Evolutionary conservation across 2,113 vertebrate species (phyloP), one percentile per base, ranked within the genome.

Genomic region (Zosterops borbonicus): DNA sequence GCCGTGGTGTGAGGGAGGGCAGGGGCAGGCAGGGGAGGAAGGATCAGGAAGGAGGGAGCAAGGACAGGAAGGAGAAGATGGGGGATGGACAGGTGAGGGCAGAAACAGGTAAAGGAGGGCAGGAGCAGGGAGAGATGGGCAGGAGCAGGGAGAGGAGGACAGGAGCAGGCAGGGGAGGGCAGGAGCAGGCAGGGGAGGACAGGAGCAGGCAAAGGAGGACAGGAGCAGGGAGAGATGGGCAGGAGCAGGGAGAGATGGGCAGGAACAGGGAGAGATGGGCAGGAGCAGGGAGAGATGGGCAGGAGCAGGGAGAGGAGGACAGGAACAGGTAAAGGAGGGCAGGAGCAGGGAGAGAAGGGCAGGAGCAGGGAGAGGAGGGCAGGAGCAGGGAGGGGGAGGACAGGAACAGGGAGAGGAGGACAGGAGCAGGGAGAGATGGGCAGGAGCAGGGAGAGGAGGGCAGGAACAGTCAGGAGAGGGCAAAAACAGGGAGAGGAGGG

Each of bases 401-500:
- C 14, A 70, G 68, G 46, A 14, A 2, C 22, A 41, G 64, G 42
- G 6, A 35, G 42, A 15, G 12, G 3, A 1, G 4, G 16, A 7
- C 24, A 55, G 25, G 33, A 35, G 2, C 3, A 7, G 44, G 25
- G 9, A 6, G 42, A 6, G 10, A 21, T 3, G 19, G 46, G 2
- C 21, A 47, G 46, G 42, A 17, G 3, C 25, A 5, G 2, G 39
- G 17, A 50, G 25, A 37, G 60, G 17, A 1, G 1, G 44, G 4
- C 23, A n/a, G 46, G 21, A 46, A 9, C 44, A 46, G 44, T n/a
- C n/a, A n/a, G 19, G 8, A 46, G 17, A 14, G 4, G 39, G 22
- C 35, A 35, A 52, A n/a, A 23, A 14, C 6, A 5, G 2, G n/a
- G 16, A 24, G 31, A 42, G 60, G 16, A 0, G 1, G 44, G 3